Percentiles rank a stretch among this genome's conserved stretches.
Evolutionary conservation across 2,888 invertebrate genomes (phyloP).

Genomic region (Hirtodrosophila alboralis): DNA sequence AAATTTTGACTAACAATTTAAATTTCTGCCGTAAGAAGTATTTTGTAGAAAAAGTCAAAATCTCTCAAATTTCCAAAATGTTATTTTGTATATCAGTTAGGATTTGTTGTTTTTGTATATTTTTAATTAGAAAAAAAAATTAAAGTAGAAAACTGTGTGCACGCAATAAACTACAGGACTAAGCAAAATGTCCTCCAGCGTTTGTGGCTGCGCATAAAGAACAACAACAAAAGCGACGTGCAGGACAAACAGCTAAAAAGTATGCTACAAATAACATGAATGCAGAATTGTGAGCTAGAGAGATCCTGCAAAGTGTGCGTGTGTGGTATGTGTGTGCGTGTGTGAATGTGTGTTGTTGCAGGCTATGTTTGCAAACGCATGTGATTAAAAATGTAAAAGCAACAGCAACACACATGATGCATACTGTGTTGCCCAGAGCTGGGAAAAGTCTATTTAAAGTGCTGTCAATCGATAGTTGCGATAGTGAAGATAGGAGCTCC

Average conservation of each 20-base stretch:
- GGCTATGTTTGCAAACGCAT: constrained; percentile 30
- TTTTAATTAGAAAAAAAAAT: constrained; percentile 61
- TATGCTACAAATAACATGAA: constrained; percentile 64
- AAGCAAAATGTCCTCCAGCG: constrained; percentile 28
- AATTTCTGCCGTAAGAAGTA: constrained; percentile 1
- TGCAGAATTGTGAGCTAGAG: constrained; percentile 34
- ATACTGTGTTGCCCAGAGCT: constrained; percentile 7
- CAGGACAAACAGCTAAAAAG: constrained; percentile 57
- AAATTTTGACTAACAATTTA: constrained; percentile 7
- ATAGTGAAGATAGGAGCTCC: too few relatives aligned
- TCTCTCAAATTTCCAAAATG: constrained; percentile 10
- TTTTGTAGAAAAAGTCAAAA: not conserved
- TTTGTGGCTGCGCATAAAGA: constrained; percentile 30
- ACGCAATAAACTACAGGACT: constrained; percentile 33
- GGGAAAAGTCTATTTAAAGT: too few relatives aligned
- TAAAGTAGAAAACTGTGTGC: constrained; percentile 14
- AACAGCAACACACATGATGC: constrained; percentile 42
- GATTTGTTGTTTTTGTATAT: constrained; percentile 10
- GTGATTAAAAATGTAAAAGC: constrained; percentile 66
- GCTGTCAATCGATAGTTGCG: too few relatives aligned
- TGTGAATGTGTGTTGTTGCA: constrained; percentile 9
- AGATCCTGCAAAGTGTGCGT: constrained; percentile 15
- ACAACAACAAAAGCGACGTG: constrained; percentile 38
- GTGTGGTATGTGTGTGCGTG: constrained; percentile 6
- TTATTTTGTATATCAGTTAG: constrained; percentile 6